Conservation (phyloP, 2,797 vertebrate species). For the Danio albolineatus region DNA sequence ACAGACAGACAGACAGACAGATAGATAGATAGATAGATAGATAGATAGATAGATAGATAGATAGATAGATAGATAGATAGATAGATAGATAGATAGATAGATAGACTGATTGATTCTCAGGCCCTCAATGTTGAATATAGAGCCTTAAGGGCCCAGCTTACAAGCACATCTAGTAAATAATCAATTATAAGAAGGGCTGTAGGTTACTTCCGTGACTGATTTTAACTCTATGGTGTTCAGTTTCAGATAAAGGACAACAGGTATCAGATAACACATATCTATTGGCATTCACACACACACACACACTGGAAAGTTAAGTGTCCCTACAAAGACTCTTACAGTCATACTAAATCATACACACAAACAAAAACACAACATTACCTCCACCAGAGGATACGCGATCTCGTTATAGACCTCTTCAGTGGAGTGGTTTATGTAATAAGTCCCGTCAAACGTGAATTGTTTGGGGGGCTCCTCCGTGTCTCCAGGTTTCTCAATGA, state of each 20-base stretch:
- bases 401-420: slow-evolving; percentile 92
- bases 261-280: slow-evolving; percentile 66
- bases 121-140: background rate
- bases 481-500: slow-evolving; percentile 80
- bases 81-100: no score
- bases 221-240: slow-evolving; percentile 43
- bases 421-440: slow-evolving; percentile 81
- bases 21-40: no score
- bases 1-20: no score
- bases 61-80: no score
- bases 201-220: slow-evolving; percentile 17
- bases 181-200: slow-evolving; percentile 59
- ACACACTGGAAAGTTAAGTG: background rate
- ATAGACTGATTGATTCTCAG: background rate
- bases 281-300: slow-evolving; percentile 3
- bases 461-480: slow-evolving; percentile 83
- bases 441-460: slow-evolving; percentile 91
- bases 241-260: slow-evolving; percentile 53
- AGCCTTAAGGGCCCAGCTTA: background rate
- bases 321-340: background rate
- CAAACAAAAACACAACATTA: slow-evolving; percentile 62
- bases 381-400: slow-evolving; percentile 87
- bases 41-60: no score
- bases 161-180: slow-evolving; percentile 20
- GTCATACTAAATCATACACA: background rate